Evolutionary conservation across 1,140 invertebrate genomes (phyloP).

Genomic region (Zaprionus tsacasi): DNA sequence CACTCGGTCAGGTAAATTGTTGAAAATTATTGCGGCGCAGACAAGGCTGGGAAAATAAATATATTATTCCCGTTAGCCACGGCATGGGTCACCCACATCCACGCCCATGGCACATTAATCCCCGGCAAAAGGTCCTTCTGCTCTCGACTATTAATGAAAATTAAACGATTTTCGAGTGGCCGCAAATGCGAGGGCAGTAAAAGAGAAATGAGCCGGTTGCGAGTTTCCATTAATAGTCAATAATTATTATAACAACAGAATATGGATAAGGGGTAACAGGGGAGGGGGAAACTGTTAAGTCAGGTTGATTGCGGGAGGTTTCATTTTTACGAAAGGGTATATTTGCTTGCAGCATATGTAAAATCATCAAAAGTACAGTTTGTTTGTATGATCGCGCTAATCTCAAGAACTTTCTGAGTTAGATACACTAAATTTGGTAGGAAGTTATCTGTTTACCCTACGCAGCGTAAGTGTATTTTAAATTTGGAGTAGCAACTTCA

Average conservation of each 20-base stretch:
- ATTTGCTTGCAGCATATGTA: too few species aligned
- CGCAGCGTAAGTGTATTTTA: too few species aligned
- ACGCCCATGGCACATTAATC: constrained; percentile 65
- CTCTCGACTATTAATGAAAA: constrained; percentile 71
- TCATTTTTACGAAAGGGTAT: too few species aligned
- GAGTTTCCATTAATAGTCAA: constrained; percentile 28
- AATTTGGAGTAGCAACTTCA: too few species aligned
- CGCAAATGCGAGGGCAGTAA: constrained; percentile 40
- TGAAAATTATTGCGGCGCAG: constrained; percentile 68
- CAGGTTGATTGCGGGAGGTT: too few species aligned
- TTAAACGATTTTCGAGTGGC: constrained; percentile 75
- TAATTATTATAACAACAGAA: constrained; percentile 7
- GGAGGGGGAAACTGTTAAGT: too few species aligned
- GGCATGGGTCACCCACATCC: constrained; percentile 34
- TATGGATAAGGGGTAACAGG: background rate
- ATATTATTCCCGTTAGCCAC: constrained; percentile 40
- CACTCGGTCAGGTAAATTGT: constrained; percentile 66
- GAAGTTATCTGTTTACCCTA: too few species aligned
- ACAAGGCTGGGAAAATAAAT: constrained; percentile 77
- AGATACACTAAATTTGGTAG: too few species aligned
- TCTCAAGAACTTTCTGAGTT: too few species aligned
- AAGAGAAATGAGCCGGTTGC: constrained; percentile 18
- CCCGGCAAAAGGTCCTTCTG: constrained; percentile 51
- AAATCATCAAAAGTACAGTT: too few species aligned
- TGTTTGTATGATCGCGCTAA: too few species aligned